Base-by-base conservation (phyloP, 1,140 invertebrate genomes). In the Phymastichus coffea region DNA sequence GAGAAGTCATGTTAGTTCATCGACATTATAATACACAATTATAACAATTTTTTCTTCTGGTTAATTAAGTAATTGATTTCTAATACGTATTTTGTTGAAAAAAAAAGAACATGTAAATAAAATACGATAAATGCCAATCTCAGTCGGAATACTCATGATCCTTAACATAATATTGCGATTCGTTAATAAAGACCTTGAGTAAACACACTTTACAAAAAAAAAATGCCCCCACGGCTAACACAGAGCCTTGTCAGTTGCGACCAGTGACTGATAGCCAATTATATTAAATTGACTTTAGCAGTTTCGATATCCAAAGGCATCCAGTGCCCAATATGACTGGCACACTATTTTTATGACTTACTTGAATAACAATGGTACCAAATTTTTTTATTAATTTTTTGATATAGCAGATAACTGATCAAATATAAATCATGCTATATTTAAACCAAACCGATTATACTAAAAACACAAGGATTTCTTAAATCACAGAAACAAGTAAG, bases 131-230 rank as follows among this genome's bases (percentile, higher is more conserved):
- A 49, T 14, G 15, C 26, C 35, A 59, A 52, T 44, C 28, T 37
- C 43, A 41, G 22, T 60, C 37, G 63, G 57, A 70, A 75, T 72
- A 67, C 63, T 70, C 61, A 30, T 65, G 63, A 44, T 7, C 12
- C 43, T 57, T 52, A 58, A 52, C 43, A 22, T 51, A 52, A 59
- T 52, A 59, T 52, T 52, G 38, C 48, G 38, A 43, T 40, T 58
- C 22, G 0, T 52, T n/a, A 51, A 58, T 44, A 23, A 51, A 35
- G 15, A 25, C 44, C 38, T 7, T 20, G 30, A 37, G 20, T 51
- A 37, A 15, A 51, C 25, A 19, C 19, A 23, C 35, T 38, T 38
- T 14, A 14, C 20, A 17, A 37, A 2, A 17, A 26, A 25, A 52
- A 43, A 58, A 58, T 51, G 26, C 46, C 10, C 38, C 43, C 20